Evolutionary conservation across 2,888 invertebrate genomes (phyloP), one percentile per base, ranked within the genome.

Genomic region (Drosophila imparisetae): DNA sequence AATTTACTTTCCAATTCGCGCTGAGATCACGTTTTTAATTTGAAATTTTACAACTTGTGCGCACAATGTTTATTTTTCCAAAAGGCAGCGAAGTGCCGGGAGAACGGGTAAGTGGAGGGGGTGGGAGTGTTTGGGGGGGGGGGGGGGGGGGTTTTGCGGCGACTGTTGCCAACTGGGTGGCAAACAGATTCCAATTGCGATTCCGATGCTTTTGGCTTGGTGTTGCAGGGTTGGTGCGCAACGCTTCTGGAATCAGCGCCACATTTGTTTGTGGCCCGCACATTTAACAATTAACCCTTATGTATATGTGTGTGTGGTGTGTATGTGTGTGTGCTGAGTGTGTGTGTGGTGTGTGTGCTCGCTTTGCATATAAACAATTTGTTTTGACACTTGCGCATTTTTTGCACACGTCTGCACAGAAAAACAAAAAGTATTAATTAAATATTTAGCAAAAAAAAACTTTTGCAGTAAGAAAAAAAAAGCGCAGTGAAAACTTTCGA

Each of bases 21-120:
- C 90, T 78, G 84, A 91, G 91, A 91, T 91, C 91, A 91, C 91
- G 91, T 91, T 91, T 91, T 91, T 92, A 91, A 91, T 91, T 91
- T 91, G 90, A 91, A 92, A 91, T 91, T 91, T 91, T 91, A 91
- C 91, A 90, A 84, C 91, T 86, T 85, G 87, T 83, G 88, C 86
- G 79, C 81, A 85, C 84, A 84, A 84, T 91, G 91, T 91, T 91
- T 91, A 88, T 91, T 90, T 91, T 91, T 80, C 89, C 72, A 34
- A 55, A 11, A 42, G 55, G 1, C 8, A 42, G 24, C 24, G 3
- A 24, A 36, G 27, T 24, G 4, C 6, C 15, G 40, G 18, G 32
- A 4, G 10, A 27, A 7, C 10, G 36, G 3, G 24, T 24, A n/a
- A 27, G 36, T 1, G 49, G 32, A 1, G 2, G 1, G n/a, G 27